Evolutionary conservation across 1,140 invertebrate genomes (phyloP), one percentile per base, ranked within the genome.

Genomic region (Prorops nasuta): DNA sequence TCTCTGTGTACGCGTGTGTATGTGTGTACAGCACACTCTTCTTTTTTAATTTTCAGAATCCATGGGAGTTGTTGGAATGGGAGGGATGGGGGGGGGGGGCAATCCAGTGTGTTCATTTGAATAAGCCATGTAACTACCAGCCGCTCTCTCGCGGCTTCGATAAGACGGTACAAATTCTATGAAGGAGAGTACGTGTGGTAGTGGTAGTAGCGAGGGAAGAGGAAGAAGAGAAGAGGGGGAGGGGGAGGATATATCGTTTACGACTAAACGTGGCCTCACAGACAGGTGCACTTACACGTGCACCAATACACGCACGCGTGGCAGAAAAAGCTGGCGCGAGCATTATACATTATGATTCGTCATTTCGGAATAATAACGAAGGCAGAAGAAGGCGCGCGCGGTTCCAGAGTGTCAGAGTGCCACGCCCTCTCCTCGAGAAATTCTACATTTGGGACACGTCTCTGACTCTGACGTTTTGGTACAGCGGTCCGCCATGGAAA

Each of bases 331-430:
- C 24, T 36, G 54, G 41, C 48, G 24, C 58, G 41, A 52, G 57
- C 58, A 71, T 71, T 72, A 74, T 69, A 67, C 66, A 71, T 76
- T 75, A 75, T 73, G 74, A 75, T 74, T 75, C 72, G 72, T 75
- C 72, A 76, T 76, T 76, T 73, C 60, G 66, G 71, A 74, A 76
- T 72, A 71, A 74, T 66, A 75, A 75, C 68, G 66, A 72, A 64
- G 42, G 53, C 45, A 49, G 51, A 56, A 57, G 53, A 6, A 32
- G 56, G 56, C 50, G n/a, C n/a, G n/a, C n/a, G n/a, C n/a, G n/a
- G n/a, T n/a, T n/a, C n/a, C n/a, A n/a, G n/a, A n/a, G n/a, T n/a
- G n/a, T n/a, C n/a, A n/a, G n/a, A n/a, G n/a, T n/a, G 70, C 71
- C 72, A 74, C 72, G 67, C 72, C 71, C 63, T 71, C 53, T 46